Percentiles rank a stretch among this genome's conserved stretches.
Evolutionary conservation across 1,140 invertebrate species (phyloP).

Genomic region (Triops longicaudatus): DNA sequence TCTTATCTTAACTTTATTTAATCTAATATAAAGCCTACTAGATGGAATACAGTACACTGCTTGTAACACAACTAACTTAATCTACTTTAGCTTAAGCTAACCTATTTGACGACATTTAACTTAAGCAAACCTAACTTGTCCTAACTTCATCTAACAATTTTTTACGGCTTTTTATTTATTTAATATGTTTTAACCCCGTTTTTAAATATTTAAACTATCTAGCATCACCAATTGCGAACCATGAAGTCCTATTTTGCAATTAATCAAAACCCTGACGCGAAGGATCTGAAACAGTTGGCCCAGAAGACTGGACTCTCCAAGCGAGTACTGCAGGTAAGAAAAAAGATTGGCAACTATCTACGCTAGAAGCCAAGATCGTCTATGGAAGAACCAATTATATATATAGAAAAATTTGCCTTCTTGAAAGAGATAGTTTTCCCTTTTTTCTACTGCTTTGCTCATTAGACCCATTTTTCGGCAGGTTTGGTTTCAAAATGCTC

Average conservation of each 20-base stretch:
- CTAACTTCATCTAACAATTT: too few relatives aligned
- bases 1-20: too few relatives aligned
- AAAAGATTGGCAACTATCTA: not conserved
- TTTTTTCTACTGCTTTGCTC: not conserved
- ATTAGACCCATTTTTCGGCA: constrained; percentile 39
- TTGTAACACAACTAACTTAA: too few relatives aligned
- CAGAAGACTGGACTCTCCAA: constrained; percentile 96
- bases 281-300: constrained; percentile 87
- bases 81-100: too few relatives aligned
- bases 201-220: not conserved
- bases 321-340: constrained; percentile 82
- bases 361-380: not conserved
- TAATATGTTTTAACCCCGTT: too few relatives aligned
- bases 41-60: too few relatives aligned
- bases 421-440: not conserved
- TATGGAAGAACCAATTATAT: not conserved
- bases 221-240: constrained; percentile 85
- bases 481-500: constrained; percentile 98
- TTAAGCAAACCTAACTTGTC: too few relatives aligned
- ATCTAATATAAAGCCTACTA: too few relatives aligned
- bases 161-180: too few relatives aligned
- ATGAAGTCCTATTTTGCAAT: constrained; percentile 96
- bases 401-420: not conserved
- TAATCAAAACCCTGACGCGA: constrained; percentile 95
- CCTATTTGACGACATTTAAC: too few relatives aligned